Base-by-base conservation (phyloP, 2,113 vertebrate genomes). In the Melanotaenia duboulayi region DNA sequence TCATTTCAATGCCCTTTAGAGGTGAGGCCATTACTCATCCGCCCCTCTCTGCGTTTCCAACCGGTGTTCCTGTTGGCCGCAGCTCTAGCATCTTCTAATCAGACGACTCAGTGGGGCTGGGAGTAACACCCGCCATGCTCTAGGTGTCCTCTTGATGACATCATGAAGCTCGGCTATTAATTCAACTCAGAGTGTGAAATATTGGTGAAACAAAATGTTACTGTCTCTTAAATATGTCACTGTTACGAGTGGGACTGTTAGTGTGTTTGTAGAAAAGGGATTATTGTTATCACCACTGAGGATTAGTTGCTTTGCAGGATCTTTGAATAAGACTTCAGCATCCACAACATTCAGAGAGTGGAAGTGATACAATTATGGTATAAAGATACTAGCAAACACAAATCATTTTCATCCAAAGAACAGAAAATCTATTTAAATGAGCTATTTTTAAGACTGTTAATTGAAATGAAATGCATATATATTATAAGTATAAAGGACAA, bases 1-100 rank as follows among this genome's bases (percentile, higher is more conserved):
- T 92, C 92, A 92, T 93, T 69, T 83, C 71, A 87, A 91, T 89
- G 90, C 84, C 89, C 91, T 91, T 89, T 91, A 84, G 81, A 57
- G 71, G 66, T 19, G 65, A 42, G 64, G 63, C 81, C 85, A 88
- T 91, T 90, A 92, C 74, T 93, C 91, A 87, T 69, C 71, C n/a
- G 28, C 8, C 39, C 23, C 74, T 71, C 28, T 42, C 73, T 16
- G 70, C 55, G 60, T 66, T 65, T 73, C 64, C 73, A 76, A 62
- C 74, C 66, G n/a, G 35, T 0, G 55, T 80, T 77, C 62, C 61
- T 63, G 85, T 83, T 88, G 89, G 83, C 78, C 17, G 4, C 3
- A 7, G 67, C 78, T 55, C 19, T 23, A 2, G 55, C 59, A 28
- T 71, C 65, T 37, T 71, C 89, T 85, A 91, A 91, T 91, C 39